phyloP scores from a whole-genome alignment of 2,113 vertebrate species.

The Parotia lawesii region DNA sequence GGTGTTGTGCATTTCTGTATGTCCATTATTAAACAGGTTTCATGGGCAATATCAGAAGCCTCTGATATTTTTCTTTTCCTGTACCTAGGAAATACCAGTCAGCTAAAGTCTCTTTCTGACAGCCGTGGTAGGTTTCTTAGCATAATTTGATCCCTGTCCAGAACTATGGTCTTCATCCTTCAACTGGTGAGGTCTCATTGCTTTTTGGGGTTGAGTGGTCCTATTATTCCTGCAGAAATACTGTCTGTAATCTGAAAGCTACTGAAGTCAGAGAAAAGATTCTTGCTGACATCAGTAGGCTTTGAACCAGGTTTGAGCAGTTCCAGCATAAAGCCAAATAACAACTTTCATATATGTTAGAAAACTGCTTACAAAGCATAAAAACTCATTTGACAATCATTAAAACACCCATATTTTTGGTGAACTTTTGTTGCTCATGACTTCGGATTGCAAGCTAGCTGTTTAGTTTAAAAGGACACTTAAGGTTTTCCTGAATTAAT shows the following conservation, averaged over 20 bases:
- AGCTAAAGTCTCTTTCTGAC: neutral
- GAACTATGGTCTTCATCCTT: neutral
- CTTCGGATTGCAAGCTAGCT: neutral
- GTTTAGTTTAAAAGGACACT: neutral
- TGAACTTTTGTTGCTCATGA: neutral
- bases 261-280: neutral
- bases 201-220: neutral
- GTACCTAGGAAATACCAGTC: neutral
- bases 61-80: neutral
- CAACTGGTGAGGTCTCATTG: neutral
- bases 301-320: neutral
- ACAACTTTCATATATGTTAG: neutral
- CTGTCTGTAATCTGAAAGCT: neutral
- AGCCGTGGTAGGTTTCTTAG: neutral
- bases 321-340: neutral
- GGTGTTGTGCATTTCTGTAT: neutral
- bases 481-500: neutral
- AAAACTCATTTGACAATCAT: neutral
- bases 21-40: neutral
- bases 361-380: neutral
- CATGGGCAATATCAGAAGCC: neutral
- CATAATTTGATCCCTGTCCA: neutral
- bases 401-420: neutral
- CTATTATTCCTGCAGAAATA: neutral
- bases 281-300: neutral